Conservation (phyloP, 1,140 invertebrate genomes). For the Sitodiplosis mosellana region DNA sequence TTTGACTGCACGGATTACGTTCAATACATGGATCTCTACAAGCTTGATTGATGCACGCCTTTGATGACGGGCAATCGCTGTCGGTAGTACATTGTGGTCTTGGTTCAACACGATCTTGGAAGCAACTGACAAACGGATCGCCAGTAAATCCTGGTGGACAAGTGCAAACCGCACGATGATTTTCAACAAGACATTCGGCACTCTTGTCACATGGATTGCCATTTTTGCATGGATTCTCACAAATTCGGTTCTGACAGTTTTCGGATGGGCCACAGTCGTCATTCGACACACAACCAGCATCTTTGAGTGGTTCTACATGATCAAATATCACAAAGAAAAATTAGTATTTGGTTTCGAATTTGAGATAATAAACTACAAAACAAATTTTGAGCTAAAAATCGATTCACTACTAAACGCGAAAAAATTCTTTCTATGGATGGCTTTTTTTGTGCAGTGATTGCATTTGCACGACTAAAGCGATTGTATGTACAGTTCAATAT, state of each 20-base stretch:
- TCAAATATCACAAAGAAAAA: neutral
- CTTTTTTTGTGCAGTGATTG: no score
- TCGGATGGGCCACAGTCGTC: conserved; percentile 51
- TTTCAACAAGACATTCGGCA: conserved; percentile 54
- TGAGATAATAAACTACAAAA: no score
- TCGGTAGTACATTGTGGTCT: conserved; percentile 49
- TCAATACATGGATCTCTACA: conserved; percentile 64
- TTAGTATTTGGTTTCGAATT: no score
- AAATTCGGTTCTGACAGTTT: conserved; percentile 51
- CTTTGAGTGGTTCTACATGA: conserved; percentile 25
- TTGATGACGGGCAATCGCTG: conserved; percentile 49
- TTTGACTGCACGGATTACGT: conserved; percentile 55
- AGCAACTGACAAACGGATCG: conserved; percentile 64
- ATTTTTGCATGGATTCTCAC: conserved; percentile 56
- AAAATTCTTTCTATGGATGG: no score
- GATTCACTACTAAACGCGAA: no score
- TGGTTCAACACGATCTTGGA: conserved; percentile 26
- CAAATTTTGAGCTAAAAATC: no score
- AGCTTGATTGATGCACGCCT: conserved; percentile 55
- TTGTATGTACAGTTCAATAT: conserved; percentile 12
- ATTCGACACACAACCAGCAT: conserved; percentile 46
- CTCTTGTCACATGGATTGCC: conserved; percentile 57
- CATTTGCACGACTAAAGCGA: neutral
- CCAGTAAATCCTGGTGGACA: conserved; percentile 58
- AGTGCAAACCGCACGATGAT: conserved; percentile 56